phyloP scores from a whole-genome alignment of 2,797 vertebrate genomes.

The Centroberyx gerrardi region DNA sequence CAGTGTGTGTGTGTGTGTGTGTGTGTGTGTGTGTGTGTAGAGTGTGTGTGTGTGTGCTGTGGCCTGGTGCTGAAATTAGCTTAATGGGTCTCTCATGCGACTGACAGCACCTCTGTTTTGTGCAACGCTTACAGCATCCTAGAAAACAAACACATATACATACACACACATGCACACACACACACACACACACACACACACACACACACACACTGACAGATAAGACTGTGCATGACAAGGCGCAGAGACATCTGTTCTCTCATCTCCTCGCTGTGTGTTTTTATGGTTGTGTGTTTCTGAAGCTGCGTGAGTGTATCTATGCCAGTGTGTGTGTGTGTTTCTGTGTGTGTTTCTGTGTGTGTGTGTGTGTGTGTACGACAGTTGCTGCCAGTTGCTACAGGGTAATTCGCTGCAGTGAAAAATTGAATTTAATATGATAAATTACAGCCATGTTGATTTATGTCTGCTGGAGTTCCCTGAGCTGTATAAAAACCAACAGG shows the following conservation, averaged over 20 bases:
- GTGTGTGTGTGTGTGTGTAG: slow-evolving; percentile 46
- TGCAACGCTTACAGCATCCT: slow-evolving; percentile 22
- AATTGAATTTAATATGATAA: slow-evolving; percentile 41
- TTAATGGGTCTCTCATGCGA: slow-evolving; percentile 46
- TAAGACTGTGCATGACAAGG: slow-evolving; percentile 48
- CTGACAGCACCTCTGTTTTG: slow-evolving; percentile 47
- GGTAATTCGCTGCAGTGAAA: slow-evolving; percentile 37
- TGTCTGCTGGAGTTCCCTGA: slow-evolving; percentile 35
- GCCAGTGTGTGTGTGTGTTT: slow-evolving; percentile 4
- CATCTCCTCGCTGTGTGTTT: slow-evolving; percentile 4
- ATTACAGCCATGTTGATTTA: slow-evolving; percentile 56
- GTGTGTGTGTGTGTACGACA: slow-evolving; percentile 19
- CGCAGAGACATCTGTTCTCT: slow-evolving; percentile 49
- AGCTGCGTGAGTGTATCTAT: neutral
- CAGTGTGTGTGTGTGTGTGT: neutral
- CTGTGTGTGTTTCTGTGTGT: slow-evolving; percentile 5
- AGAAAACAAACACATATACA: slow-evolving; percentile 3
- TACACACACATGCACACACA: neutral
- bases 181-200: slow-evolving; percentile 11
- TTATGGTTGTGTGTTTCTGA: neutral
- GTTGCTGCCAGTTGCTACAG: slow-evolving; percentile 40
- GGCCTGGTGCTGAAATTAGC: slow-evolving; percentile 35
- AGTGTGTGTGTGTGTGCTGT: slow-evolving; percentile 28
- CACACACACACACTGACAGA: slow-evolving; percentile 24
- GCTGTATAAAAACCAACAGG: slow-evolving; percentile 34